phyloP scores from a whole-genome alignment of 1,140 invertebrate genomes.

The Aphidius ervi region DNA sequence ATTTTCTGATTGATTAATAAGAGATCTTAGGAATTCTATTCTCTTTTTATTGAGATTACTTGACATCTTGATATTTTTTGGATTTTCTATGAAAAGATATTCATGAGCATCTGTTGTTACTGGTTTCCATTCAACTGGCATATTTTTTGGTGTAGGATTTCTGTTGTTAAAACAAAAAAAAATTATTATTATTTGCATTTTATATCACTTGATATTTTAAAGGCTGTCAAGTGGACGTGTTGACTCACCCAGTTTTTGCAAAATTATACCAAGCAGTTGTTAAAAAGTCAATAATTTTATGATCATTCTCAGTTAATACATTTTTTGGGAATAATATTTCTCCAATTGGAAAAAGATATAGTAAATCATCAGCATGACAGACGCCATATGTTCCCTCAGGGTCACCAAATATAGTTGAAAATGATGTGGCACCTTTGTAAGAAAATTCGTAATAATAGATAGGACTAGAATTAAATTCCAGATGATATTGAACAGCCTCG shows the following conservation, averaged over 20 bases:
- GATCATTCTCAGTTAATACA: constrained; percentile 47
- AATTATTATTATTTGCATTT: neutral
- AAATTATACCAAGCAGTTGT: constrained; percentile 68
- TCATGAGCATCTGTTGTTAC: constrained; percentile 44
- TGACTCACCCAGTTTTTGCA: constrained; percentile 60
- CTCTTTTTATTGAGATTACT: constrained; percentile 42
- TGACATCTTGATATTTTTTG: constrained; percentile 39
- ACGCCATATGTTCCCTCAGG: constrained; percentile 60
- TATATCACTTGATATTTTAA: too few species aligned
- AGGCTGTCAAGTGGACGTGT: neutral
- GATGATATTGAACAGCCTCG: constrained; percentile 55
- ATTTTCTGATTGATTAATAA: too few species aligned
- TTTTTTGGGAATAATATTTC: constrained; percentile 54
- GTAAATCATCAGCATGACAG: constrained; percentile 68
- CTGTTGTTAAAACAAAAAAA: constrained; percentile 35
- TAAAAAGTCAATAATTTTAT: constrained; percentile 53
- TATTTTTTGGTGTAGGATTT: constrained; percentile 48
- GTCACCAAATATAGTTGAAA: constrained; percentile 64
- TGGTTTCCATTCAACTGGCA: constrained; percentile 50
- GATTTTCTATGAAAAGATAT: constrained; percentile 46
- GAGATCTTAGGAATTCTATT: constrained; percentile 43
- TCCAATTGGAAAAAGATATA: constrained; percentile 66
- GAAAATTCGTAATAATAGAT: constrained; percentile 64
- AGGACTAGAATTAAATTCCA: constrained; percentile 41
- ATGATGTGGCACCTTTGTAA: constrained; percentile 61